Conservation (phyloP, 2,797 vertebrate genomes). For the Anas acuta region DNA sequence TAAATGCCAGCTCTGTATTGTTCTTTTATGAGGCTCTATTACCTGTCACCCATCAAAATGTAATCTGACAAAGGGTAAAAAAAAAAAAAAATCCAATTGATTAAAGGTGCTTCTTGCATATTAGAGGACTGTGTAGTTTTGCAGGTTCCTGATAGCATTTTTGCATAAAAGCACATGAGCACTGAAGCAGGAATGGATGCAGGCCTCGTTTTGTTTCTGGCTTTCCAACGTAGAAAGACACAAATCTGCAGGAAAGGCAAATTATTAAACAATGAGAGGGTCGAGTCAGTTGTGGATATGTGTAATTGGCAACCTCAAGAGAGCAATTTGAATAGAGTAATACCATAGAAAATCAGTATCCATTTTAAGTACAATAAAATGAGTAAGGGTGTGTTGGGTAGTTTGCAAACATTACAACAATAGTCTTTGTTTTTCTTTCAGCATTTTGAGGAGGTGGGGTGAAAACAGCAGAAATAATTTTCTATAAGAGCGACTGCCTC, state of each 20-base stretch:
- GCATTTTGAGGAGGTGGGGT: neutral
- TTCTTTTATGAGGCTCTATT: slow-evolving; percentile 3
- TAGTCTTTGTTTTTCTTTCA: neutral
- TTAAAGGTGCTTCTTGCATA: neutral
- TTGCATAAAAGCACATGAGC: neutral
- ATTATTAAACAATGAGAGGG: neutral
- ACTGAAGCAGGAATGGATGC: neutral
- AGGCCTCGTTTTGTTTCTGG: neutral
- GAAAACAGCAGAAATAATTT: neutral
- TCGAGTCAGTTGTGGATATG: neutral
- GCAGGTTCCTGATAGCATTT: neutral
- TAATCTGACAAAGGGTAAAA: neutral
- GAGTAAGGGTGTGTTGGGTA: neutral
- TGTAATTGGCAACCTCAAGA: neutral
- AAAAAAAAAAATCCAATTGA: neutral
- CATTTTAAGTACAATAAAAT: neutral
- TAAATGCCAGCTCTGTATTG: slow-evolving; percentile 8
- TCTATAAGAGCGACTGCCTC: neutral
- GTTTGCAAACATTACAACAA: neutral
- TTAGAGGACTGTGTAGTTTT: neutral
- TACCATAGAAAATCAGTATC: neutral
- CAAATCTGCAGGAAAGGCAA: neutral
- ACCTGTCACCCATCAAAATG: slow-evolving; percentile 7
- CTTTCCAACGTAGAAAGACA: neutral
- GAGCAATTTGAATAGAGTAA: neutral